phyloP scores from a whole-genome alignment of 2,113 vertebrate genomes.

The Muscicapa adusta region DNA sequence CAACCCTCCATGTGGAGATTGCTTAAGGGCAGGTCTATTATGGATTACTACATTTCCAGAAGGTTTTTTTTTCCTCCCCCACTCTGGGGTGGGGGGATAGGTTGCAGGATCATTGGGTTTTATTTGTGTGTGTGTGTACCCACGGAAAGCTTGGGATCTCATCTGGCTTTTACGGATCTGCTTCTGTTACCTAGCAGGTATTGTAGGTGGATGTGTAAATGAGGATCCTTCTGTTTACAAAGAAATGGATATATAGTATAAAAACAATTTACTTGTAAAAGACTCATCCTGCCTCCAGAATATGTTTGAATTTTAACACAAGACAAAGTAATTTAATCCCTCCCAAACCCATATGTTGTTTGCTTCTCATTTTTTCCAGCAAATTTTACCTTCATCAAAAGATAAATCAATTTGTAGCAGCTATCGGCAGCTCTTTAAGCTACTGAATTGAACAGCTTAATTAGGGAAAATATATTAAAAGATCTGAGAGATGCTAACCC shows the following conservation, averaged over 20 bases:
- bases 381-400: slow-evolving; percentile 72
- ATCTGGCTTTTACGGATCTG: slow-evolving; percentile 4
- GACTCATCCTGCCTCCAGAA: slow-evolving; percentile 42
- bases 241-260: slow-evolving; percentile 37
- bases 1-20: background rate
- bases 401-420: slow-evolving; percentile 72
- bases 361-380: slow-evolving; percentile 63
- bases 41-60: background rate
- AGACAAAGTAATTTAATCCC: slow-evolving; percentile 60
- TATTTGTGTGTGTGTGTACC: background rate
- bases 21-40: background rate
- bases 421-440: slow-evolving; percentile 69
- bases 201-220: slow-evolving; percentile 62
- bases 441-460: slow-evolving; percentile 50
- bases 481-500: slow-evolving; percentile 28
- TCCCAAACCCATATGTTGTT: slow-evolving; percentile 47
- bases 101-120: slow-evolving; percentile 1
- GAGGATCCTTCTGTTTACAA: slow-evolving; percentile 46
- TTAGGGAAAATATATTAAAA: slow-evolving; percentile 62
- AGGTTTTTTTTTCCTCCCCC: background rate
- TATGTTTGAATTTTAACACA: slow-evolving; percentile 44
- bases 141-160: background rate
- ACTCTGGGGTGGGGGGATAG: accelerated
- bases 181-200: slow-evolving; percentile 46
- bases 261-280: slow-evolving; percentile 58